Evolutionary conservation across 2,797 vertebrate species (phyloP).

Genomic region (Numenius phaeopus): DNA sequence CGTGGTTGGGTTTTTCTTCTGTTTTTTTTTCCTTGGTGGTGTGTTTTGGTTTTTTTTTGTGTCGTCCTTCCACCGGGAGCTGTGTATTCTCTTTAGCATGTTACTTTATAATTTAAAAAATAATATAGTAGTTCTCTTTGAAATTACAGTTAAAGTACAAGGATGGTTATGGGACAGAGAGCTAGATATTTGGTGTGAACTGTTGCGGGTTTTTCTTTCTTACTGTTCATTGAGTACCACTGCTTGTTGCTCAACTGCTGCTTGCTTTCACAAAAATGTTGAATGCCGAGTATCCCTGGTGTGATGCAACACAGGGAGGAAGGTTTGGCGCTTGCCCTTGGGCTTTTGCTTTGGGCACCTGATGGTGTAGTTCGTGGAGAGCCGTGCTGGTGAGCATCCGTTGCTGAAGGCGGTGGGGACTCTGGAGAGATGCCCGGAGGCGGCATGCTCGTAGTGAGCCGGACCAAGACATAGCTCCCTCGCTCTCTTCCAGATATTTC

Average conservation of each 20-base stretch:
- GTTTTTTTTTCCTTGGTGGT: neutral
- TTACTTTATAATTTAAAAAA: neutral
- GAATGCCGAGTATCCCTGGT: neutral
- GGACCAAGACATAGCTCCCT: neutral
- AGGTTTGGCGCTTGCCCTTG: neutral
- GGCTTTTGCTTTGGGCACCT: neutral
- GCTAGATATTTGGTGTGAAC: neutral
- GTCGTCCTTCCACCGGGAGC: neutral
- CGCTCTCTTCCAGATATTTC: neutral
- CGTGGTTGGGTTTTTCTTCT: neutral
- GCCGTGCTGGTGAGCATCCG: neutral
- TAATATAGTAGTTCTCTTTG: neutral
- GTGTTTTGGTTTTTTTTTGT: rapidly evolving
- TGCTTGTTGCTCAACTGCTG: neutral
- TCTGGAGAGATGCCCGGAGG: neutral
- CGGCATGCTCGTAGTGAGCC: rapidly evolving
- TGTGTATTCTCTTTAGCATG: neutral
- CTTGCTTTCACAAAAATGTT: neutral
- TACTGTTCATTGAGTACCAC: neutral
- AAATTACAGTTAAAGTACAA: neutral
- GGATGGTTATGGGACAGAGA: neutral
- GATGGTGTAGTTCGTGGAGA: rapidly evolving
- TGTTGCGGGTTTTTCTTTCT: too few species aligned
- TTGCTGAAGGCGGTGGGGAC: neutral
- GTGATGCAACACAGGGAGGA: neutral